Base-by-base conservation (phyloP, 2,888 invertebrate genomes). In the Diploptera punctata region DNA sequence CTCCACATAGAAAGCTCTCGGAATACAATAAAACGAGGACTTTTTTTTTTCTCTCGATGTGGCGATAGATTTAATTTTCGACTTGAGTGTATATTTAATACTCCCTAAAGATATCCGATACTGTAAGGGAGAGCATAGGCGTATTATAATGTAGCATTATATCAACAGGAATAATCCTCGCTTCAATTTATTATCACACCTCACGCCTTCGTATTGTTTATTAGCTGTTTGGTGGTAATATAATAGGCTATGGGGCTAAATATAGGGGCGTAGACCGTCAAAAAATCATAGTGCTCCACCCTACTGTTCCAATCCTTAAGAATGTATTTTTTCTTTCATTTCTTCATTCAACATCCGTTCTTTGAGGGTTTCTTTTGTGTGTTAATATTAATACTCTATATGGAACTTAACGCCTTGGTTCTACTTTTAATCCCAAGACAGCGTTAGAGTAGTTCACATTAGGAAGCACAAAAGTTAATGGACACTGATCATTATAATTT, bases 371-470 rank as follows among this genome's bases (percentile, higher is more conserved):
- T n/a, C 29, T 5, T 65, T 65, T 47, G 26, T 65, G 44, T 65
- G 47, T 65, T 47, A 47, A n/a, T 65, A 65, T 26, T 65, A 26
- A 65, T 65, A 44, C 65, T 47, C 5, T 44, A 47, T 65, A n/a
- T n/a, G 65, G 47, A 29, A 26, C 3, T 38, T 44, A 29, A 29
- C 29, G 29, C 29, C 1, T 29, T 57, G 3, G 31, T 5, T 57
- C n/a, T 16, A 29, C n/a, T 57, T 3, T 47, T 33, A 7, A 7
- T 33, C 33, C 33, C 10, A 10, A 33, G 33, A 33, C 33, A 33
- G 7, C 10, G 33, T 33, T 33, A n/a, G n/a, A n/a, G n/a, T n/a
- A n/a, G n/a, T n/a, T n/a, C n/a, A n/a, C n/a, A n/a, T n/a, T n/a
- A n/a, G n/a, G n/a, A n/a, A n/a, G n/a, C n/a, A n/a, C n/a, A n/a